Base-by-base conservation (phyloP, 1,140 invertebrate species). In the Psix sp. region DNA sequence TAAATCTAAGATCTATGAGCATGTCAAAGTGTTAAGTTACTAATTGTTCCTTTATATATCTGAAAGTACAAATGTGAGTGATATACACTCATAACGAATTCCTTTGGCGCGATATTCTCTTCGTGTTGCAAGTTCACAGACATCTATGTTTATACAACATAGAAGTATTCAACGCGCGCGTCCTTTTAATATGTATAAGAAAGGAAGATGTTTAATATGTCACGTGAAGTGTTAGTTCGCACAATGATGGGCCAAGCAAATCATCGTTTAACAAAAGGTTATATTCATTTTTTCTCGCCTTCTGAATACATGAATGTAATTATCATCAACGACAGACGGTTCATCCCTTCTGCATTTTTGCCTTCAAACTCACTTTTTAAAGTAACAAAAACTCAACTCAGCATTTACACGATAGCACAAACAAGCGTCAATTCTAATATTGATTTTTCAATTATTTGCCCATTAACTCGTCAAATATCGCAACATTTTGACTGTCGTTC, bases 111-210 rank as follows among this genome's bases (percentile, higher is more conserved):
- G 39, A 13, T 46, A 45, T 29, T 42, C 21, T 59, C 40, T 46
- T 59, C 42, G 46, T 46, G 43, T 39, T 36, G 39, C 31, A 31
- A 31, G 56, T 24, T 39, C 42, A 46, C 56, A 48, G 48, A 39
- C 56, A 39, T 6, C 29, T 35, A 29, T 59, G 56, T 59, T 59
- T 59, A 43, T 39, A 59, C 56, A 59, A 29, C 56, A 39, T 36
- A 36, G 40, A 18, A 26, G 54, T 40, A 7, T 29, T n/a, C n/a
- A n/a, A n/a, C 54, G 26, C 54, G 45, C 42, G 38, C 40, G 31
- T 59, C 48, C 42, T 33, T 59, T 59, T 59, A 59, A 59, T 59
- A 59, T 59, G 56, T 59, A 56, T n/a, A 29, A 59, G 56, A 48
- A 39, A 15, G 42, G 24, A 16, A 10, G 43, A 48, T 59, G 56